Evolutionary conservation across 2,888 invertebrate species (phyloP).

Genomic region (Acleris sparsana): DNA sequence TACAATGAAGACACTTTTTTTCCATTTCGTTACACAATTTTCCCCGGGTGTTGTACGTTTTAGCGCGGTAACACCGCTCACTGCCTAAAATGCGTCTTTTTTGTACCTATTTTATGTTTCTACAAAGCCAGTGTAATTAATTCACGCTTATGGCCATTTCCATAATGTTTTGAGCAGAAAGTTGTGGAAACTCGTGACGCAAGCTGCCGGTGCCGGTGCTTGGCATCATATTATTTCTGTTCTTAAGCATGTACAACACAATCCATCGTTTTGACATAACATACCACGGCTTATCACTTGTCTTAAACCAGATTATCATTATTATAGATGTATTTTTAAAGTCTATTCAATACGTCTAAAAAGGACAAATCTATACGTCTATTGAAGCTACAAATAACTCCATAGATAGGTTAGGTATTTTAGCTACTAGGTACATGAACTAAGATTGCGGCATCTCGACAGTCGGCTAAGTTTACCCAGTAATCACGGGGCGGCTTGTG

Average conservation of each 20-base stretch:
- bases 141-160: conserved; percentile 20
- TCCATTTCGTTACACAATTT: neutral
- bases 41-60: neutral
- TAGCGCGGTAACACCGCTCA: conserved; percentile 4
- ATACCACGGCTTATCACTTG: neutral
- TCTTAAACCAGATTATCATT: too few species aligned
- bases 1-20: neutral
- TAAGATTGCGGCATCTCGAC: conserved; percentile 5
- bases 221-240: conserved; percentile 2
- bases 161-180: conserved; percentile 13
- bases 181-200: conserved; percentile 10
- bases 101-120: conserved; percentile 1
- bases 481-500: conserved; percentile 20
- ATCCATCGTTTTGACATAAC: conserved; percentile 3
- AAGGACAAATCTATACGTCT: too few species aligned
- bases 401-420: neutral
- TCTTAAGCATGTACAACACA: conserved; percentile 7
- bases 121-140: conserved; percentile 14
- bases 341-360: too few species aligned
- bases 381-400: too few species aligned
- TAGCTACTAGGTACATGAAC: neutral
- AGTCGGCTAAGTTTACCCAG: conserved; percentile 14
- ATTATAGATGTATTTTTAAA: neutral
- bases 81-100: conserved; percentile 6
- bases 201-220: neutral